Conservation (phyloP, 2,113 vertebrate species). For the Ailurus styani region DNA sequence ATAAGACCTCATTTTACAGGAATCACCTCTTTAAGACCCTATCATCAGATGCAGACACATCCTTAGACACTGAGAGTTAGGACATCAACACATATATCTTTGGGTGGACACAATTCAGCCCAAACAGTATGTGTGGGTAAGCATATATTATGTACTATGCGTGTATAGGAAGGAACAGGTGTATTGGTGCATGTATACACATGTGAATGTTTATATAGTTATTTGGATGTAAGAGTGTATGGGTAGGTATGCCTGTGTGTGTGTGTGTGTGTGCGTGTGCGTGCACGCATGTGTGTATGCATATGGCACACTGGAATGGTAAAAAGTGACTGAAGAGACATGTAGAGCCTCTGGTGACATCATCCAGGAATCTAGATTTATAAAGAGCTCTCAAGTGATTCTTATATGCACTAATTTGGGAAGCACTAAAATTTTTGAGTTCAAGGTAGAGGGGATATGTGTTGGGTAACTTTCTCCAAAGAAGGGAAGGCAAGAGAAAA, state of each 20-base stretch:
- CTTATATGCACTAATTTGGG: background rate
- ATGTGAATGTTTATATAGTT: background rate
- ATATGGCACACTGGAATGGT: background rate
- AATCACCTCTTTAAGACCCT: background rate
- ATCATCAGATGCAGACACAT: background rate
- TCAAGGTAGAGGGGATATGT: background rate
- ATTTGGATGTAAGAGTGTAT: background rate
- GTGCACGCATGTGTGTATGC: rapidly evolving
- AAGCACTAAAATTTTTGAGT: background rate
- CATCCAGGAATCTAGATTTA: background rate
- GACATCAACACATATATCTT: background rate
- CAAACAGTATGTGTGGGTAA: background rate
- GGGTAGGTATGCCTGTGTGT: background rate
- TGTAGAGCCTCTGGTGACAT: background rate
- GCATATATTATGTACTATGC: background rate
- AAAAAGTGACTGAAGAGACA: background rate
- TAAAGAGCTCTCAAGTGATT: background rate
- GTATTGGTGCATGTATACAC: background rate
- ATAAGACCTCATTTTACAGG: background rate
- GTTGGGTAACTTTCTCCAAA: background rate
- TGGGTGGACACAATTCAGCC: background rate
- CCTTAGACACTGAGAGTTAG: background rate
- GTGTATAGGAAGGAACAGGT: background rate
- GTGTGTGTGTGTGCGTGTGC: rapidly evolving
- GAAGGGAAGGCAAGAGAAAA: background rate